A percentile compares a stretch with the other conserved stretches of the same genome.
These are phyloP conservation scores for Schizopygopsis malacanthus DNA, from an alignment of 2,797 vertebrate genomes.

Conservation along the genomic window DNA sequence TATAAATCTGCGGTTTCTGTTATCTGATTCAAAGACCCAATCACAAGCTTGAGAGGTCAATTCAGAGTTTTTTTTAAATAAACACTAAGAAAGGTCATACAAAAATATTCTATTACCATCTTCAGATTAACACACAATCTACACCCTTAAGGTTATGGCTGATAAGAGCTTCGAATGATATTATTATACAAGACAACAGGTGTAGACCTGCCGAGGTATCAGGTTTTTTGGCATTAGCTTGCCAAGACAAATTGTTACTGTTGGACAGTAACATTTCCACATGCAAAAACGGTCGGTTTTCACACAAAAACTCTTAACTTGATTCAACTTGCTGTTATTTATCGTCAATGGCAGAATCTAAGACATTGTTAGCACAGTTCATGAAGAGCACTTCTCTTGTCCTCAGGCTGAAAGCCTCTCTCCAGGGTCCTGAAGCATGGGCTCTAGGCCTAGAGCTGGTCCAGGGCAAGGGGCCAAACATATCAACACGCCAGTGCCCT, in stretches of 20 bases:
- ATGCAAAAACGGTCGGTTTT: conserved; percentile 4
- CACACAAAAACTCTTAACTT: background rate
- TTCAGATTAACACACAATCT: conserved; percentile 3
- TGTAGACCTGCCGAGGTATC: conserved; percentile 14
- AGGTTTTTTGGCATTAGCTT: background rate
- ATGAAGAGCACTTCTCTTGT: conserved; percentile 27
- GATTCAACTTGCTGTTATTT: conserved; percentile 29
- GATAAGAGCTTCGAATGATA: conserved; percentile 21
- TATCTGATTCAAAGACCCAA: conserved; percentile 24
- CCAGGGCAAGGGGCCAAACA: conserved; percentile 59
- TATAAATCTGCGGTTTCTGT: conserved; percentile 24
- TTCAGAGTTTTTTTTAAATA: conserved; percentile 52
- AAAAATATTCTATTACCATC: conserved; percentile 54
- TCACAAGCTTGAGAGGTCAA: conserved; percentile 33
- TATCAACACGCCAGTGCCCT: conserved; percentile 64
- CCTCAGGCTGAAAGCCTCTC: conserved; percentile 34
- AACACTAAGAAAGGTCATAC: conserved; percentile 46
- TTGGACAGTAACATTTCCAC: conserved; percentile 12
- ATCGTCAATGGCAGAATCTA: conserved; percentile 16
- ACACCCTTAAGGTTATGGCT: background rate
- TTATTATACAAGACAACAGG: conserved; percentile 22
- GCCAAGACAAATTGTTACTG: conserved; percentile 32
- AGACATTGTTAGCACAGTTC: conserved; percentile 28
- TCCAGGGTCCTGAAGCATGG: conserved; percentile 46
- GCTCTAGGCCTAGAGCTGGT: conserved; percentile 69